Conservation (phyloP, 2,797 vertebrate genomes). For the Alosa sapidissima region DNA sequence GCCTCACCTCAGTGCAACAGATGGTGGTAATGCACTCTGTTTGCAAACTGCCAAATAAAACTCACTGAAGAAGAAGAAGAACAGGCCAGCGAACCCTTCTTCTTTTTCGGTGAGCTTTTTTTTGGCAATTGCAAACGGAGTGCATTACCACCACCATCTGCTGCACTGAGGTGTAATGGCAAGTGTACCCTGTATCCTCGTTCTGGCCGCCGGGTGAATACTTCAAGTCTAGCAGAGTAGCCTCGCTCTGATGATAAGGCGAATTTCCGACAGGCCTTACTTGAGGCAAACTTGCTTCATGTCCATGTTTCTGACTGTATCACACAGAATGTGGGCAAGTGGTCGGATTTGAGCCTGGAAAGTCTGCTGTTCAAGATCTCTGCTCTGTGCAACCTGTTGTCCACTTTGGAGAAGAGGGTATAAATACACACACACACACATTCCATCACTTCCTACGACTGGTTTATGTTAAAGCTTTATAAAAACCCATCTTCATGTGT, state of each 20-base stretch:
- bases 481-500: not conserved
- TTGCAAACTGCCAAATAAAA: too few species aligned
- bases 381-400: slow-evolving; percentile 78
- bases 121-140: too few species aligned
- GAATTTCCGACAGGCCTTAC: not conserved
- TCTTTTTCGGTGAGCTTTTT: too few species aligned
- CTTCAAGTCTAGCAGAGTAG: not conserved
- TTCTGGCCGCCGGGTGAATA: not conserved
- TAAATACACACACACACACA: slow-evolving; percentile 17
- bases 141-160: too few species aligned
- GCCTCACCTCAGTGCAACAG: too few species aligned
- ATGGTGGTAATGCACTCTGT: too few species aligned
- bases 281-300: not conserved
- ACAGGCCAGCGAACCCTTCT: too few species aligned
- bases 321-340: slow-evolving; percentile 57
- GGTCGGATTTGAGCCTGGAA: slow-evolving; percentile 77
- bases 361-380: slow-evolving; percentile 80
- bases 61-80: too few species aligned
- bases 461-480: not conserved
- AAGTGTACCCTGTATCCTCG: too few species aligned
- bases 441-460: not conserved
- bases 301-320: slow-evolving; percentile 24
- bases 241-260: too few species aligned
- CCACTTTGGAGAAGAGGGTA: slow-evolving; percentile 84
- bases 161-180: too few species aligned